Percentiles rank a stretch among this genome's conserved stretches.
phyloP scores from a whole-genome alignment of 2,888 invertebrate species.

The Trissonchulus latispiculum region DNA sequence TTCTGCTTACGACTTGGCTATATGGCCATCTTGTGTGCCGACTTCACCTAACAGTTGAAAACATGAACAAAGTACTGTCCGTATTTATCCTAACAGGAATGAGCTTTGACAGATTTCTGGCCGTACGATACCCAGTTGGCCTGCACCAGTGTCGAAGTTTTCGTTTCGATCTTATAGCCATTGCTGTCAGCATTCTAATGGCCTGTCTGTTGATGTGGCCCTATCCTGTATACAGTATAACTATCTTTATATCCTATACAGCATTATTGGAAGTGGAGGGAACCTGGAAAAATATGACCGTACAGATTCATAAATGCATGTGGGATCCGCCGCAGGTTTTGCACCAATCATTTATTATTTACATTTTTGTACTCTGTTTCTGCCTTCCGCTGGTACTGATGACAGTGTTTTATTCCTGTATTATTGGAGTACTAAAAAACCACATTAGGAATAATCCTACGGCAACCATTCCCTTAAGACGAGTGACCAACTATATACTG shows the following conservation, averaged over 20 bases:
- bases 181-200: not conserved
- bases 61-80: conserved; percentile 9
- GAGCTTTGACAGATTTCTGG: conserved; percentile 1
- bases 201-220: not conserved
- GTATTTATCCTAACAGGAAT: conserved; percentile 11
- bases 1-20: conserved; percentile 15
- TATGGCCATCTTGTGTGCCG: not conserved
- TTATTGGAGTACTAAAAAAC: not conserved
- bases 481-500: not conserved
- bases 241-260: not conserved
- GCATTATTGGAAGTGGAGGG: not conserved
- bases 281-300: not conserved
- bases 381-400: not conserved
- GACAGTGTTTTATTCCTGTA: conserved; percentile 1
- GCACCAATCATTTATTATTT: not conserved
- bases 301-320: not conserved
- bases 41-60: conserved; percentile 10
- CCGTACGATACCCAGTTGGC: not conserved
- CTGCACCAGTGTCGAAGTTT: not conserved
- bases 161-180: not conserved
- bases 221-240: not conserved
- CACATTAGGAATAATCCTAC: not conserved
- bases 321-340: not conserved
- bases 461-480: conserved; percentile 1
- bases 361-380: conserved; percentile 4